Evolutionary conservation across 2,888 invertebrate species (phyloP), one percentile per base, ranked within the genome.

Genomic region (Arenicola marina): DNA sequence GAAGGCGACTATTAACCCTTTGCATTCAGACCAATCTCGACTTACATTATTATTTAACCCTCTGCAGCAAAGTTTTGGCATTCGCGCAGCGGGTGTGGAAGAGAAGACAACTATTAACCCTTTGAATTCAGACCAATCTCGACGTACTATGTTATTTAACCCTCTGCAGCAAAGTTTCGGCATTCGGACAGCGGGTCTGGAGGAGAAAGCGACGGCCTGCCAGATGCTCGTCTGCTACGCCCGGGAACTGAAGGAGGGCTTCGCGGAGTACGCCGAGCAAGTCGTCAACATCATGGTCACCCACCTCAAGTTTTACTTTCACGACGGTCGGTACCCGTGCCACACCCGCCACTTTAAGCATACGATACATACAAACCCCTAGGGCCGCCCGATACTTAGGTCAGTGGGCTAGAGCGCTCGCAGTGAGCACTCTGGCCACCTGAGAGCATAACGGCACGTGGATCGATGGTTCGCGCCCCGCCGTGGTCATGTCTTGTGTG

Each of bases 171-270:
- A 95, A 83, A 95, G 93, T 83, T 94, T 96, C 80, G 96, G 95
- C 65, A 93, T 96, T 67, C 89, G 92, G 78, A 96, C 95, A 31
- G 91, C 93, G 56, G 93, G 95, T 70, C 86, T 96, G 61, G 96
- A 97, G 84, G 96, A 97, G 83, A 97, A 96, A 82, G 93, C 95
- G 0, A 93, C 93, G 1, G 96, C 96, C 0, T 96, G 95, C 82
- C 93, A 94, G 83, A 96, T 96, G 95, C 86, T 96, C 61, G 94
- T 95, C 11, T 95, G 95, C 82, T 96, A 95, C 79, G 95, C 95
- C 0, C 88, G 93, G 32, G 95, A 96, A 83, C 86, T 96, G 62
- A 95, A 95, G 80, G 93, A 93, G 76, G 92, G 91, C 2, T 88
- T 92, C 87, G 89, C 79, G 77, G 89, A 85, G 77, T 92, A 86